Conservation (phyloP, 2,888 invertebrate species). For the Melanophora roralis region DNA sequence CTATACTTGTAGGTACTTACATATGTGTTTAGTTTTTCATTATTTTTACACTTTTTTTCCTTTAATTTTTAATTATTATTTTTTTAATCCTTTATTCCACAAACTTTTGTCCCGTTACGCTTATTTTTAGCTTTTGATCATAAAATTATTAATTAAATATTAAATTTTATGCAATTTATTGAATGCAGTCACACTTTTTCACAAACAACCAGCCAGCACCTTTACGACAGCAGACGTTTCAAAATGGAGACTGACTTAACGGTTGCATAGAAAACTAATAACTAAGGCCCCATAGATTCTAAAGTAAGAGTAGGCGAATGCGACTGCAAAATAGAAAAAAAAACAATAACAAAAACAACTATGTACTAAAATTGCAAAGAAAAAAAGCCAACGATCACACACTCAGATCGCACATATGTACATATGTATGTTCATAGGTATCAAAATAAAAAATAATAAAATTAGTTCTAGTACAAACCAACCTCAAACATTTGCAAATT, state of each 20-base stretch:
- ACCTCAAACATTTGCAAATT: slow-evolving; percentile 57
- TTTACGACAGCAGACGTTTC: slow-evolving; percentile 59
- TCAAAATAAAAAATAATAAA: too few species aligned
- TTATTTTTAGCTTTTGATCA: not conserved
- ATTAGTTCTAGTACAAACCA: slow-evolving; percentile 42
- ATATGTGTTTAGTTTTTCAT: too few species aligned
- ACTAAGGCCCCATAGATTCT: slow-evolving; percentile 62
- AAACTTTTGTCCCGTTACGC: not conserved
- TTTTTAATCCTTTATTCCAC: not conserved
- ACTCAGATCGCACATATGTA: slow-evolving; percentile 47
- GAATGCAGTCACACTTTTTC: not conserved
- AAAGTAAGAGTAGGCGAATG: slow-evolving; percentile 63
- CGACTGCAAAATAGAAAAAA: slow-evolving; percentile 57
- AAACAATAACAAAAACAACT: slow-evolving; percentile 5
- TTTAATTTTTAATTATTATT: not conserved
- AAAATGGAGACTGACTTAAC: slow-evolving; percentile 63
- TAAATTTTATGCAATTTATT: not conserved
- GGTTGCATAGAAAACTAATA: slow-evolving; percentile 63
- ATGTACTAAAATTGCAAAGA: slow-evolving; percentile 22
- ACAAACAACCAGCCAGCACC: slow-evolving; percentile 48
- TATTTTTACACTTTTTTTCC: not conserved
- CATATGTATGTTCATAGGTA: too few species aligned
- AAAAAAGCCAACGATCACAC: slow-evolving; percentile 50
- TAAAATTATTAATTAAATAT: slow-evolving; percentile 5
- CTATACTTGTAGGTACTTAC: too few species aligned